A percentile compares a stretch with the other conserved stretches of the same genome.
These are phyloP conservation scores for Drosophila busckii DNA, from an alignment of 1,140 invertebrate genomes.

Conservation along the genomic window DNA sequence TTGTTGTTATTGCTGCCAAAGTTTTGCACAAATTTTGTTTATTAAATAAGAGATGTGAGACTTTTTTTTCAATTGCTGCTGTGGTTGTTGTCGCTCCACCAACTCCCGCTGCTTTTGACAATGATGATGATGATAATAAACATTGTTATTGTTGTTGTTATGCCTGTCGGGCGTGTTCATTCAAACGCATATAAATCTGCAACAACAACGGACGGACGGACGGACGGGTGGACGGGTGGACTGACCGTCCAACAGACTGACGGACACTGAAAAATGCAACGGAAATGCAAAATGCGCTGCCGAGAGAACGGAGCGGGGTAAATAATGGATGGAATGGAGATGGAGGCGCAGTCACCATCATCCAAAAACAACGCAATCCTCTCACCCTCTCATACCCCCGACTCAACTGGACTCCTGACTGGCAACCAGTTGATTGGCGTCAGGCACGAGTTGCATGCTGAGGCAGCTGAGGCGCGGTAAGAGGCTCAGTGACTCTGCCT, in stretches of 20 bases:
- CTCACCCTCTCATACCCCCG: not conserved
- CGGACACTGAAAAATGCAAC: conserved; percentile 57
- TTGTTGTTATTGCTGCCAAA: conserved; percentile 25
- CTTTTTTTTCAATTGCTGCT: conserved; percentile 13
- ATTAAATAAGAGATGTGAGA: conserved; percentile 35
- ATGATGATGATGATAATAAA: conserved; percentile 27
- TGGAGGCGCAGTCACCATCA: conserved; percentile 8
- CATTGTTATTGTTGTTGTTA: conserved; percentile 40
- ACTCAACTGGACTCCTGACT: conserved; percentile 31
- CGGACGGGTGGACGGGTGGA: no score
- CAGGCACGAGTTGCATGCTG: conserved; percentile 18
- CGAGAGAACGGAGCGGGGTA: conserved; percentile 42
- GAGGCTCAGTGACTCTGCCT: conserved; percentile 28
- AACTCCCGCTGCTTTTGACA: conserved; percentile 21
- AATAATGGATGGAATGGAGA: not conserved
- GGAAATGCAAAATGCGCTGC: conserved; percentile 40
- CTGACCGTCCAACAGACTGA: conserved; percentile 22
- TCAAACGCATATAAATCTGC: conserved; percentile 73
- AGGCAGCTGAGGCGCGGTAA: not conserved
- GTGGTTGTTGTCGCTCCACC: conserved; percentile 24
- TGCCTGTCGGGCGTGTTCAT: conserved; percentile 65
- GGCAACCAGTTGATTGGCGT: conserved; percentile 71
- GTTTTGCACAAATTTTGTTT: conserved; percentile 59
- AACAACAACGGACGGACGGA: conserved; percentile 21
- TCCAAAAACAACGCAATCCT: not conserved